A percentile compares a stretch with the other conserved stretches of the same genome.
Conservation (phyloP, 2,113 vertebrate genomes). For the Rousettus leschenaultii region DNA sequence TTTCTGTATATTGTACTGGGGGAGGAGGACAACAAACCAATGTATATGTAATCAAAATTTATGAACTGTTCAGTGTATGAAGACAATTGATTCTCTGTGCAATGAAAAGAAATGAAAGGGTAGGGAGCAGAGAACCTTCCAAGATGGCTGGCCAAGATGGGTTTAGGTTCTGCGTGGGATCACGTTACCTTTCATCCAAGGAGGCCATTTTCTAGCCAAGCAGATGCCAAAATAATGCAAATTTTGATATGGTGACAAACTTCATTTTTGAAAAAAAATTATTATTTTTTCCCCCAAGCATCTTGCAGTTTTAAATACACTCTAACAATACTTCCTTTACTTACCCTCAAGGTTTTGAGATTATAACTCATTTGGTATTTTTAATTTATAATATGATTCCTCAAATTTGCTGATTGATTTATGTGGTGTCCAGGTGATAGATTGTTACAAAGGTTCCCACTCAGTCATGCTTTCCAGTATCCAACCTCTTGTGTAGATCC, state of each 20-base stretch:
- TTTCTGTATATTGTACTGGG: fast-evolving
- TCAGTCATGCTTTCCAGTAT: not conserved
- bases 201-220: not conserved
- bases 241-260: not conserved
- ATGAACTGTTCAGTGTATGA: not conserved
- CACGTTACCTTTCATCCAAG: not conserved
- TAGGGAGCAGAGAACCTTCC: not conserved
- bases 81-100: not conserved
- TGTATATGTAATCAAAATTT: not conserved
- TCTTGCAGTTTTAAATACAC: not conserved
- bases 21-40: not conserved
- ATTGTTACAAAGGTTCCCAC: not conserved
- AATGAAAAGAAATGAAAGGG: not conserved
- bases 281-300: not conserved
- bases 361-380: not conserved
- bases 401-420: not conserved
- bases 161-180: not conserved
- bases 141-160: not conserved
- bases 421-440: not conserved
- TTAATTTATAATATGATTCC: not conserved
- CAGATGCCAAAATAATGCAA: not conserved
- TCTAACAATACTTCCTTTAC: not conserved
- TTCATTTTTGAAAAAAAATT: not conserved
- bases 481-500: not conserved
- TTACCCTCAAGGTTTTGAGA: not conserved